A percentile compares a stretch with the other conserved stretches of the same genome.
phyloP scores from a whole-genome alignment of 2,113 vertebrate species.

The Boleophthalmus pectinirostris region DNA sequence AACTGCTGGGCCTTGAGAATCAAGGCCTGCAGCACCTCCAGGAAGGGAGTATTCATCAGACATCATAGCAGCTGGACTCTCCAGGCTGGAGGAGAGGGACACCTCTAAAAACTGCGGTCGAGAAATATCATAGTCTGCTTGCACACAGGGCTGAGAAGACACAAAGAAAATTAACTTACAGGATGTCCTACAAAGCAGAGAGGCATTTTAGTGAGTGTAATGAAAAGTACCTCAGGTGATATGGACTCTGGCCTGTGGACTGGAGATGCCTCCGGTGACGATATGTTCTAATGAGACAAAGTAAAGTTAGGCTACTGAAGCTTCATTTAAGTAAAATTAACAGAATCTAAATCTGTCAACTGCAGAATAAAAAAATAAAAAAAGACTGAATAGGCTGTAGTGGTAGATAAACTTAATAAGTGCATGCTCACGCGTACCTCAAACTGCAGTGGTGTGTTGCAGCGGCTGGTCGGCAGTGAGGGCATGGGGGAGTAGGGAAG shows the following conservation, averaged over 20 bases:
- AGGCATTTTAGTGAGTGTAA: background rate
- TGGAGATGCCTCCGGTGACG: conserved; percentile 93
- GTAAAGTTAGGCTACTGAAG: background rate
- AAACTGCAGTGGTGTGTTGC: conserved; percentile 97
- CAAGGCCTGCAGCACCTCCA: conserved; percentile 74
- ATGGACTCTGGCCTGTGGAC: conserved; percentile 89
- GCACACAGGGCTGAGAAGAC: conserved; percentile 83
- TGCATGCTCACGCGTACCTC: conserved; percentile 78
- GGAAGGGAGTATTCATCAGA: conserved; percentile 78
- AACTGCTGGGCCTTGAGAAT: conserved; percentile 60
- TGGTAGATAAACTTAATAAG: background rate
- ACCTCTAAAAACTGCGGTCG: conserved; percentile 83
- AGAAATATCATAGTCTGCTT: conserved; percentile 82
- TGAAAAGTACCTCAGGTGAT: conserved; percentile 89
- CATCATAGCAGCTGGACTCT: conserved; percentile 78
- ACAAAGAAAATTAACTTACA: background rate
- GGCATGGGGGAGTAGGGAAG: conserved; percentile 87
- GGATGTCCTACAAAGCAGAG: background rate
- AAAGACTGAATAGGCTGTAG: background rate
- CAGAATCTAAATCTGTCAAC: background rate
- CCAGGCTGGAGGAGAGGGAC: conserved; percentile 80
- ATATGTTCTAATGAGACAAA: conserved; percentile 87
- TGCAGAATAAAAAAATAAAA: background rate
- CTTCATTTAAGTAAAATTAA: background rate
- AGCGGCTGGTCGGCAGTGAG: conserved; percentile 92